These are phyloP conservation scores for Ganaspis brasiliensis DNA, from an alignment of 2,888 invertebrate genomes.

Conservation along the genomic window DNA sequence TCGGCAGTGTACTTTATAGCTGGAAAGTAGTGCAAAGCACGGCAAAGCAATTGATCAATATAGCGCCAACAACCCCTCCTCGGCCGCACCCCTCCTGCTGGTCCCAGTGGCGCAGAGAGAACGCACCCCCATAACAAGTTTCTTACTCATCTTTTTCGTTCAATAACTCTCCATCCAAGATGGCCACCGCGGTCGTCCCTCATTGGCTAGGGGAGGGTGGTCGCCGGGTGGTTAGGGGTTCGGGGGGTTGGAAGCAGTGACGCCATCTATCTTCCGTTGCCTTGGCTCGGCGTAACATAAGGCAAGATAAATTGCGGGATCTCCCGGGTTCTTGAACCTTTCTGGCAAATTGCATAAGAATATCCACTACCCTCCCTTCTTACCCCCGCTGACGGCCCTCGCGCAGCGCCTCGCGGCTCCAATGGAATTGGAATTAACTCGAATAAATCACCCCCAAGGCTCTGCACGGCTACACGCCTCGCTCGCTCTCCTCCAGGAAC, in stretches of 20 bases:
- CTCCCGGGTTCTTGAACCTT: conserved; percentile 81
- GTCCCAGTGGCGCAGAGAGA: conserved; percentile 65
- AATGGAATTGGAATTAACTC: conserved; percentile 81
- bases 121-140: conserved; percentile 80
- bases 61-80: conserved; percentile 78
- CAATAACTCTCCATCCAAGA: conserved; percentile 82
- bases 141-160: conserved; percentile 81
- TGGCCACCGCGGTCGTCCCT: conserved; percentile 81
- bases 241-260: conserved; percentile 78
- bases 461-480: conserved; percentile 55
- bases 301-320: conserved; percentile 81
- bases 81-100: conserved; percentile 70
- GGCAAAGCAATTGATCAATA: conserved; percentile 80
- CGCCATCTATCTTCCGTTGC: conserved; percentile 81
- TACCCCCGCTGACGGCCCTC: conserved; percentile 59
- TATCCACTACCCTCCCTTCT: conserved; percentile 66
- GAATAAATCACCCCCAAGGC: conserved; percentile 70
- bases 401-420: conserved; percentile 73
- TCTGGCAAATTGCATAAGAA: conserved; percentile 81
- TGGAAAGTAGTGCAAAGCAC: conserved; percentile 79
- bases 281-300: conserved; percentile 81
- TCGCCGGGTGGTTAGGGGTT: conserved; percentile 72
- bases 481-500: too few relatives aligned
- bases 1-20: conserved; percentile 73
- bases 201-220: conserved; percentile 81